Evolutionary conservation across 2,888 invertebrate genomes (phyloP).

Genomic region (Eupeodes luniger): DNA sequence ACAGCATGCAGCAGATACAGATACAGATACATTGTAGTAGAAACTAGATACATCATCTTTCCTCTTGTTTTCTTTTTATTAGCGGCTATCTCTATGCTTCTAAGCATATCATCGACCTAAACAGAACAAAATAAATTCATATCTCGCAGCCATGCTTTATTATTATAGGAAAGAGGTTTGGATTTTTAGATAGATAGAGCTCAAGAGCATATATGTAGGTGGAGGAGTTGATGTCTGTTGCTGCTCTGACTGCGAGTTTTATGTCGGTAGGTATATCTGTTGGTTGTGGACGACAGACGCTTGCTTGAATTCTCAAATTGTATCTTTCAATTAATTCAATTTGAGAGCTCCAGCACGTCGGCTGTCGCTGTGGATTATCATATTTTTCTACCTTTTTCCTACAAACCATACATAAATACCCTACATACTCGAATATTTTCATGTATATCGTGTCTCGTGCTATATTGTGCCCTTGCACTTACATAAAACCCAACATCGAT

Average conservation of each 20-base stretch:
- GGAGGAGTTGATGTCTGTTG: background rate
- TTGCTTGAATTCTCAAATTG: constrained; percentile 75
- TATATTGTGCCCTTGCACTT: constrained; percentile 18
- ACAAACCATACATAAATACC: no score
- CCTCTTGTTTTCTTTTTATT: constrained; percentile 18
- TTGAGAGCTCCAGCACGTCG: constrained; percentile 81
- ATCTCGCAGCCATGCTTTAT: constrained; percentile 4
- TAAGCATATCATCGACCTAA: background rate
- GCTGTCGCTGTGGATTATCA: constrained; percentile 45
- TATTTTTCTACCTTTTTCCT: constrained; percentile 9
- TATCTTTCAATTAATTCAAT: constrained; percentile 81
- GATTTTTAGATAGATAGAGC: background rate
- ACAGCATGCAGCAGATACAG: constrained; percentile 41
- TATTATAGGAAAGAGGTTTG: no score
- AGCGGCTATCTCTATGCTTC: constrained; percentile 23
- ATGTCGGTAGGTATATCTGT: background rate
- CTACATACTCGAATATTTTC: background rate
- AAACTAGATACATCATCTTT: constrained; percentile 58
- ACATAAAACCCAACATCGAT: constrained; percentile 15
- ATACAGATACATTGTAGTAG: constrained; percentile 18
- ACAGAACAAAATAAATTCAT: constrained; percentile 17
- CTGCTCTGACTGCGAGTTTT: constrained; percentile 9
- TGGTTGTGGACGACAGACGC: constrained; percentile 36
- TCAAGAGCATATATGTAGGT: background rate
- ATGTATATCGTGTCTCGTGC: constrained; percentile 1